Base-by-base conservation (phyloP, 2,113 vertebrate genomes). In the Triplophysa siluroides region DNA sequence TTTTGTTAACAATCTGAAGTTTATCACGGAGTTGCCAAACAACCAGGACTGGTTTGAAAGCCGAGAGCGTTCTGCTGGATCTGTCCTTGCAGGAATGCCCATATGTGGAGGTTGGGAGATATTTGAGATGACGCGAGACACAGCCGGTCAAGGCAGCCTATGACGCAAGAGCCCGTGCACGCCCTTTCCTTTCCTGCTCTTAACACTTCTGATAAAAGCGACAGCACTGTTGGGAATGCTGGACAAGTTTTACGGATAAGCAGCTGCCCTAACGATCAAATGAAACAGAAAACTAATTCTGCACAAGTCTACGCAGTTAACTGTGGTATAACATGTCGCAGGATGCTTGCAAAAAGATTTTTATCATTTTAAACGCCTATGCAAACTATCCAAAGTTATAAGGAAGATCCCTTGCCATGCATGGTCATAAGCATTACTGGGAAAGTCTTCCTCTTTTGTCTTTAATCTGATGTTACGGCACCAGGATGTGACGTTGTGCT, bases 51-150 rank as follows among this genome's bases (percentile, higher is more conserved):
- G 21, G 38, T 43, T 60, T 29, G n/a, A 8, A 23, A 45, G 38
- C 33, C 19, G 47, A 58, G 18, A 60, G 54, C 23, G n/a, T 23
- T 33, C 26, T 38, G 29, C 47, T 47, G 41, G 52, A 33, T 38
- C 29, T 74, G 78, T 80, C 47, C 78, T 74, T 80, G 69, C 50
- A n/a, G 70, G 43, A 61, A 64, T 13, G 45, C 41, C 65, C 70
- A 74, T 38, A n/a, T 16, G n/a, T 47, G 41, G 78, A 63, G 58
- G 24, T 24, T 63, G 47, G 70, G 61, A 70, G 78, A 80, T 69
- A 80, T 73, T 65, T 66, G n/a, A 64, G 45, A 80, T 80, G 78
- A 80, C 78, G 60, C 2, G 19, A 24, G 69, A 64, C 45, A 24
- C 23, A 21, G 8, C 50, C 26, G 16, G 21, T 64, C 78, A 80